Percentiles rank a stretch among this genome's conserved stretches.
phyloP scores from a whole-genome alignment of 2,113 vertebrate genomes.

The Epinephelus cyanopodus region DNA sequence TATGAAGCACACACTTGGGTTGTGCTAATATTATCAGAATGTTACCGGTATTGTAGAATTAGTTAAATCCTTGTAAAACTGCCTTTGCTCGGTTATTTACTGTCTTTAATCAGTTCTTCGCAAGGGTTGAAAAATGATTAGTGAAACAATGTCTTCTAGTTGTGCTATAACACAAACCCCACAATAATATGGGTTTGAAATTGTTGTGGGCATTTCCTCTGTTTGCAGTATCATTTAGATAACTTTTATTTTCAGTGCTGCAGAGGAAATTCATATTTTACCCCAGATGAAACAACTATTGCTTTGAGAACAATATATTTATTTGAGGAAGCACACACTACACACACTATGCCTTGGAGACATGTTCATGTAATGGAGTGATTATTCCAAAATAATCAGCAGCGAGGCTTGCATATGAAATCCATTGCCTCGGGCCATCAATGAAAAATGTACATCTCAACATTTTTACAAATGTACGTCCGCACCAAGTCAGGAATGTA shows the following conservation, averaged over 20 bases:
- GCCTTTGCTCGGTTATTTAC: slow-evolving; percentile 16
- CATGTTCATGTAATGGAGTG: slow-evolving; percentile 84
- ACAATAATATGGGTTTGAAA: slow-evolving; percentile 27
- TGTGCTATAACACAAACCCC: slow-evolving; percentile 9
- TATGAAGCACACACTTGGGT: neutral
- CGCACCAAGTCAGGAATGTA: slow-evolving; percentile 63
- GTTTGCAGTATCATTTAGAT: slow-evolving; percentile 41
- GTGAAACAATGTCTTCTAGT: slow-evolving; percentile 1
- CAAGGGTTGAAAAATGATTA: slow-evolving; percentile 26
- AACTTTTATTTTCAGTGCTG: slow-evolving; percentile 47
- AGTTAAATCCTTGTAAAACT: neutral
- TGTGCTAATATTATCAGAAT: slow-evolving; percentile 19
- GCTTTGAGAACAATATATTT: slow-evolving; percentile 78
- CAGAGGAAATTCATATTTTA: slow-evolving; percentile 67
- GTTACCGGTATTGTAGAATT: neutral
- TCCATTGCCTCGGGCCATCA: slow-evolving; percentile 74
- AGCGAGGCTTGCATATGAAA: slow-evolving; percentile 78
- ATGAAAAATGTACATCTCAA: slow-evolving; percentile 78
- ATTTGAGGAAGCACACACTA: slow-evolving; percentile 70
- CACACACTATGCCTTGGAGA: slow-evolving; percentile 76
- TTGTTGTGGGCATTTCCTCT: slow-evolving; percentile 37
- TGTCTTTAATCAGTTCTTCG: slow-evolving; percentile 34
- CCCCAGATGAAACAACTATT: slow-evolving; percentile 65
- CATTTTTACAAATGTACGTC: slow-evolving; percentile 71
- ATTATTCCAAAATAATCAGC: slow-evolving; percentile 87